A percentile compares a stretch with the other conserved stretches of the same genome.
Evolutionary conservation across 2,888 invertebrate genomes (phyloP).

Genomic region (Hypsopygia costalis): DNA sequence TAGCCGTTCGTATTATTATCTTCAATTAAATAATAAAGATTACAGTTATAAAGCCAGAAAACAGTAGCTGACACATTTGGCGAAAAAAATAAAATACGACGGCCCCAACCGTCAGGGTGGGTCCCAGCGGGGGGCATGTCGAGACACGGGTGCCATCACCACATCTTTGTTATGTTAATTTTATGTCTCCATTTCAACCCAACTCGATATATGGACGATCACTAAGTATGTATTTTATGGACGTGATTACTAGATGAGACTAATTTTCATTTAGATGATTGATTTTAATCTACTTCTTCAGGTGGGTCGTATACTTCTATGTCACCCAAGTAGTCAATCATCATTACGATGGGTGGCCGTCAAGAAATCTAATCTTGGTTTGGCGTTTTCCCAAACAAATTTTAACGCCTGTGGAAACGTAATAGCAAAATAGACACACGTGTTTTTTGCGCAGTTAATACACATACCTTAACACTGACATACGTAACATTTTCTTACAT

Average conservation of each 20-base stretch:
- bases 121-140: constrained; percentile 30
- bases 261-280: constrained; percentile 14
- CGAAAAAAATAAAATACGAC: constrained; percentile 9
- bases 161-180: constrained; percentile 42
- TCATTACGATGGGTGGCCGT: too few species aligned
- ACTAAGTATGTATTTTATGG: constrained; percentile 6
- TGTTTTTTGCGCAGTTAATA: too few species aligned
- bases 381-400: too few species aligned
- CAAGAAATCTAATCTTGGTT: too few species aligned
- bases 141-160: constrained; percentile 30
- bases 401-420: neutral
- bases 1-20: too few species aligned
- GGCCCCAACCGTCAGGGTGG: constrained; percentile 6
- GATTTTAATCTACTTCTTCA: neutral
- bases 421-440: neutral
- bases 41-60: too few species aligned
- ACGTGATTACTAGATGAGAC: constrained; percentile 20
- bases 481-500: too few species aligned
- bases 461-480: too few species aligned
- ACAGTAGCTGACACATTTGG: neutral
- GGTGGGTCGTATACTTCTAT: too few species aligned
- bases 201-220: too few species aligned
- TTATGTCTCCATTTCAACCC: constrained; percentile 4
- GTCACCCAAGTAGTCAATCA: too few species aligned
- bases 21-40: too few species aligned